Base-by-base conservation (phyloP, 2,113 vertebrate species). In the Haliaeetus leucogaster region DNA sequence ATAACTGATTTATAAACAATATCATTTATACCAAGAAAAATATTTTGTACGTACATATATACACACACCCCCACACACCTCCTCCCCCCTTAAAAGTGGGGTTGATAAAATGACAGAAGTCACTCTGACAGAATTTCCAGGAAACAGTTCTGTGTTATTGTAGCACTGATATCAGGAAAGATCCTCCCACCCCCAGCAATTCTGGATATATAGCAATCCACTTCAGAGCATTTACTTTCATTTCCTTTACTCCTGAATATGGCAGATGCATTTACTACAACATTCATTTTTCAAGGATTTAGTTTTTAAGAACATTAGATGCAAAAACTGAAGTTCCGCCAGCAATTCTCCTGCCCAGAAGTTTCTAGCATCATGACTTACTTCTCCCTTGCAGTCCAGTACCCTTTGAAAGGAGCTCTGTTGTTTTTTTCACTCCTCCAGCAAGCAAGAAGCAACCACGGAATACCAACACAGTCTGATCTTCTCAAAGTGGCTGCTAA, bases 231-330 rank as follows among this genome's bases (percentile, higher is more conserved):
- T 48, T 56, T 71, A 59, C 22, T 67, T 90, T 47, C 12, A 29
- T 68, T 83, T 68, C 73, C 68, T 66, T 91, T 68, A 56, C 42
- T 80, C 58, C 53, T 23, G 20, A 67, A 32, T 13, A 79, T 0
- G 5, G 59, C 25, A 73, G 27, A 50, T 2, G 0, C 0, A 3
- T 70, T 86, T 66, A 56, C 21, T 12, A 3, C 2, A 47, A 8
- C 18, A 76, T 6, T 71, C 4, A 72, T 43, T 73, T 59, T 48
- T 63, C 34, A 59, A 80, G 32, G 10, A 76, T 30, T 55, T 1
- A 7, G n/a, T 68, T 78, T 78, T 76, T 30, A 52, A 36, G 56
- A 86, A 68, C 12, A 53, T 7, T 30, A 27, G 25, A 48, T 3
- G 4, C 23, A 82, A 85, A 86, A 77, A 13, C 18, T 15, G 1